Evolutionary conservation across 2,888 invertebrate species (phyloP).

Genomic region (Melinopterus prodromus): DNA sequence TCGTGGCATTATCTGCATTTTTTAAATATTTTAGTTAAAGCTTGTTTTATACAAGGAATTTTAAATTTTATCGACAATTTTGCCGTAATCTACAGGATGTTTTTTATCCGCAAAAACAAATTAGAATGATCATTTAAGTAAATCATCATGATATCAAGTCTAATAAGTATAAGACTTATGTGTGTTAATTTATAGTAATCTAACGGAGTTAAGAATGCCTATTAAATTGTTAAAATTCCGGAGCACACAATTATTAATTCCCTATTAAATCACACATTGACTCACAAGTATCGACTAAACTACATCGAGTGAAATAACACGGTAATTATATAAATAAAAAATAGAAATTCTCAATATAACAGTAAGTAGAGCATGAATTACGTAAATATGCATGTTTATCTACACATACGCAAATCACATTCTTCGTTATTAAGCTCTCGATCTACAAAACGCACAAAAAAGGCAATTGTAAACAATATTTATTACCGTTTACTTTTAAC

Average conservation of each 20-base stretch:
- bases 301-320: neutral
- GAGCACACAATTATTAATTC: neutral
- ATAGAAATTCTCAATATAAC: constrained; percentile 4
- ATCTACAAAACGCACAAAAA: neutral
- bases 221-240: neutral
- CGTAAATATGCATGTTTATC: neutral
- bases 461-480: neutral
- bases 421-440: neutral
- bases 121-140: too few relatives aligned
- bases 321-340: neutral
- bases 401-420: neutral
- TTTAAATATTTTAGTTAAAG: too few relatives aligned
- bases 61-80: too few relatives aligned
- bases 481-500: constrained; percentile 1
- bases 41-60: too few relatives aligned
- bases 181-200: too few relatives aligned
- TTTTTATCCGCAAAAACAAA: too few relatives aligned
- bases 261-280: neutral
- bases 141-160: too few relatives aligned
- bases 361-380: neutral
- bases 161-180: too few relatives aligned
- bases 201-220: neutral
- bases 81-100: too few relatives aligned
- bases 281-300: neutral
- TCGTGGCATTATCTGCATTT: too few relatives aligned